These are phyloP conservation scores for Parascotia fuliginaria DNA, from an alignment of 2,888 invertebrate genomes.

Conservation along the genomic window DNA sequence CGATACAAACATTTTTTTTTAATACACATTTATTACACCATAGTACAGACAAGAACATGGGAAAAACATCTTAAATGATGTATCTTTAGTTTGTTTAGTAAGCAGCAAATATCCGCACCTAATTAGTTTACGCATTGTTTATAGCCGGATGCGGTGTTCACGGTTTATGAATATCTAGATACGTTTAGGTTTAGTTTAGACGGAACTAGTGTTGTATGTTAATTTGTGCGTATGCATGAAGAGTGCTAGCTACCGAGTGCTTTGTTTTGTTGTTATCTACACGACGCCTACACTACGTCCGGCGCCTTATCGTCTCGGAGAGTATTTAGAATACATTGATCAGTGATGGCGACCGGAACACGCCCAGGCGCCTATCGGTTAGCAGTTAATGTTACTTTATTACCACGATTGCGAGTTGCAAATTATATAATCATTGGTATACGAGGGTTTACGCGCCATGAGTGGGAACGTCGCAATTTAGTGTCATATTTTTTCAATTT, in stretches of 20 bases:
- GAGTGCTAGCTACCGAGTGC: constrained; percentile 66
- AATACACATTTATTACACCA: too few species aligned
- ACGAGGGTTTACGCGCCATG: too few species aligned
- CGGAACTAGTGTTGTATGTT: constrained; percentile 72
- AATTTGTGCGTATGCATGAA: constrained; percentile 68
- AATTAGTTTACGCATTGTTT: constrained; percentile 1
- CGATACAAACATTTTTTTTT: too few species aligned
- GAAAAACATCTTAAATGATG: too few species aligned
- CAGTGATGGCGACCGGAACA: constrained; percentile 15
- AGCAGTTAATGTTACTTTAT: constrained; percentile 49
- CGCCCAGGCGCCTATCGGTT: constrained; percentile 19
- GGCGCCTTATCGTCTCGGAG: constrained; percentile 47
- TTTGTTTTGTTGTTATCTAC: constrained; percentile 60
- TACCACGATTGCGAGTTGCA: constrained; percentile 55
- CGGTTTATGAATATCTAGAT: constrained; percentile 57
- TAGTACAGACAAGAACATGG: too few species aligned
- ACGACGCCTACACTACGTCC: constrained; percentile 74
- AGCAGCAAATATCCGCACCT: background rate
- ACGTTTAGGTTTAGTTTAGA: constrained; percentile 77
- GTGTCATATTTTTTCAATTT: too few species aligned
- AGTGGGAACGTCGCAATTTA: too few species aligned
- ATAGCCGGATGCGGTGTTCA: constrained; percentile 42
- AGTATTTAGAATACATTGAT: constrained; percentile 40
- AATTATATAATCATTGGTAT: constrained; percentile 58
- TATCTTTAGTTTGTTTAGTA: too few species aligned